phyloP scores from a whole-genome alignment of 1,140 invertebrate genomes.

The Acromyrmex echinatior region DNA sequence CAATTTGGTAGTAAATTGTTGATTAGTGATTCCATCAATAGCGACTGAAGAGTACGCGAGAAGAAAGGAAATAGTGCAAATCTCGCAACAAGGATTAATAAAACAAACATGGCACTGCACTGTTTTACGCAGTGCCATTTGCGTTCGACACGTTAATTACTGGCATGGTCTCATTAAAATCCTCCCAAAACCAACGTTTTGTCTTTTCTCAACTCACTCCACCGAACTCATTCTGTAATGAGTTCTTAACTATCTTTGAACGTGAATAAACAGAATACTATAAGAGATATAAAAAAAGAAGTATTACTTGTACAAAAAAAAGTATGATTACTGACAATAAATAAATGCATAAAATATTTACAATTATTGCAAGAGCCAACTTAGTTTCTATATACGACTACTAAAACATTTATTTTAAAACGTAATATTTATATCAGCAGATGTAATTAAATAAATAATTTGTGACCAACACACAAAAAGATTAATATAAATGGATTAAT shows the following conservation, averaged over 20 bases:
- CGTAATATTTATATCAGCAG: not conserved
- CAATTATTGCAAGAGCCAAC: not conserved
- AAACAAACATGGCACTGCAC: slow-evolving; percentile 18
- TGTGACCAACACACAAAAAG: not conserved
- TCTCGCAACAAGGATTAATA: slow-evolving; percentile 34
- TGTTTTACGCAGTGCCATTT: slow-evolving; percentile 51
- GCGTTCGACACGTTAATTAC: slow-evolving; percentile 68
- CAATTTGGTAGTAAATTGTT: slow-evolving; percentile 70
- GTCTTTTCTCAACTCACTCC: slow-evolving; percentile 17
- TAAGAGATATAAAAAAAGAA: not conserved
- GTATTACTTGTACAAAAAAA: not conserved
- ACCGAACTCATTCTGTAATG: slow-evolving; percentile 19
- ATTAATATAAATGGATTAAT: slow-evolving; percentile 37
- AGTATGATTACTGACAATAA: not conserved
- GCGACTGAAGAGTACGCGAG: not conserved
- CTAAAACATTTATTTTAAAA: slow-evolving; percentile 15
- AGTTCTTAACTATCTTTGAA: not conserved
- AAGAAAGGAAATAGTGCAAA: slow-evolving; percentile 1
- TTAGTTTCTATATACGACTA: not conserved
- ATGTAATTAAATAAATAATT: slow-evolving; percentile 19
- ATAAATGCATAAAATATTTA: slow-evolving; percentile 5
- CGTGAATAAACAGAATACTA: slow-evolving; percentile 16
- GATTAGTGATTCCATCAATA: slow-evolving; percentile 60
- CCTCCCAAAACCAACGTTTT: slow-evolving; percentile 30
- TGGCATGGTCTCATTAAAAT: slow-evolving; percentile 34